phyloP scores from a whole-genome alignment of 2,113 vertebrate species.

The Parus major region DNA sequence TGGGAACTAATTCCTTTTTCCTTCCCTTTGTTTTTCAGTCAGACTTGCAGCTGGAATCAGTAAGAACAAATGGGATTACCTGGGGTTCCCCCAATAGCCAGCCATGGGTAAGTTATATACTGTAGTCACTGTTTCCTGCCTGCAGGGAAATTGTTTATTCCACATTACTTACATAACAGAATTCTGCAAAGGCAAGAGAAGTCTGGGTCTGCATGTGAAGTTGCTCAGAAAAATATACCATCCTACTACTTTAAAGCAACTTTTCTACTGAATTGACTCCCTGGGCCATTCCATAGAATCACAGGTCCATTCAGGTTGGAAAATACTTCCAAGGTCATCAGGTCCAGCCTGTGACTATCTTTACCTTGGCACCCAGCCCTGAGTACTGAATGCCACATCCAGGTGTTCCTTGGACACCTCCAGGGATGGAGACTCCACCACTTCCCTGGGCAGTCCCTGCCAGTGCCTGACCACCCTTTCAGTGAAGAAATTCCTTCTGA shows the following conservation, averaged over 20 bases:
- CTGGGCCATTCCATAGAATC: background rate
- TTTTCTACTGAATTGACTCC: background rate
- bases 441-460: fast-evolving
- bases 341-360: background rate
- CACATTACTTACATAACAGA: background rate
- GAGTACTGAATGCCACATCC: fast-evolving
- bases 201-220: background rate
- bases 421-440: background rate
- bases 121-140: background rate
- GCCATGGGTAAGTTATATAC: background rate
- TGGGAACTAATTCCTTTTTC: background rate
- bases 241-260: background rate
- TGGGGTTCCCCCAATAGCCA: background rate
- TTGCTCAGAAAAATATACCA: background rate
- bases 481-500: background rate
- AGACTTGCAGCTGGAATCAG: background rate
- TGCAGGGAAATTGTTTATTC: background rate
- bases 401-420: fast-evolving
- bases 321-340: background rate
- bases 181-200: background rate
- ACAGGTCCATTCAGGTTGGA: background rate
- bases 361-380: background rate
- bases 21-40: background rate
- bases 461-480: fast-evolving
- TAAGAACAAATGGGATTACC: background rate